Conservation (phyloP, 1,140 invertebrate species). For the Piezodorus guildinii region DNA sequence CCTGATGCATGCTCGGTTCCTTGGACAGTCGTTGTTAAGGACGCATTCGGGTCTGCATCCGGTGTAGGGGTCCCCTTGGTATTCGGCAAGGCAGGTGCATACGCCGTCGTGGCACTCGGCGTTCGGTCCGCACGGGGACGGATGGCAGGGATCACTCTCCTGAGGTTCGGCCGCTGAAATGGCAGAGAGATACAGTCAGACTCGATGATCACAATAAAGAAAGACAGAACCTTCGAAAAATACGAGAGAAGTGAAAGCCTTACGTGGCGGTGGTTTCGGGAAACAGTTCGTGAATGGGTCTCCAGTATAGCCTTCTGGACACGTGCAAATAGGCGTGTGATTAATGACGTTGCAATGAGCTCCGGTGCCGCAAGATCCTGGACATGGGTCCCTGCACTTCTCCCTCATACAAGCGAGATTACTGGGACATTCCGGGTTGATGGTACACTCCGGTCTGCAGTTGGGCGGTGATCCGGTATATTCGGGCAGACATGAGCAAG, state of each 20-base stretch:
- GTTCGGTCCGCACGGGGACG: conserved; percentile 54
- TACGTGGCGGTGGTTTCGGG: conserved; percentile 27
- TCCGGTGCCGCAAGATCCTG: conserved; percentile 57
- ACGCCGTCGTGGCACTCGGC: conserved; percentile 41
- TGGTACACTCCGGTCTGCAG: conserved; percentile 52
- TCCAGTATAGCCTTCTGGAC: conserved; percentile 50
- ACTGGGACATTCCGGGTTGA: conserved; percentile 51
- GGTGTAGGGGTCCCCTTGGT: conserved; percentile 34
- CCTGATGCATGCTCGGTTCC: conserved; percentile 36
- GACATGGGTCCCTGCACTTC: conserved; percentile 54
- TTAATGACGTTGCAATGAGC: conserved; percentile 62
- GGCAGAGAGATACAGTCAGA: no score
- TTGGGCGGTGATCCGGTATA: conserved; percentile 49
- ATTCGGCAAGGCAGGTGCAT: conserved; percentile 48
- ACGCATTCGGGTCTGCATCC: conserved; percentile 46
- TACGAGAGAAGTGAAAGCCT: not conserved
- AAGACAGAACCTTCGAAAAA: no score
- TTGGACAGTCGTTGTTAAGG: conserved; percentile 44
- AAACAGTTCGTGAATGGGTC: conserved; percentile 56
- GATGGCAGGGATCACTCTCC: conserved; percentile 40
- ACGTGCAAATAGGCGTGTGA: conserved; percentile 59
- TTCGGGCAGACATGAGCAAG: conserved; percentile 50
- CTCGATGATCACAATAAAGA: no score
- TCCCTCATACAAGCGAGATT: conserved; percentile 53
- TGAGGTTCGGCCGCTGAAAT: not conserved